Evolutionary conservation across 2,888 invertebrate species (phyloP), one percentile per base, ranked within the genome.

Genomic region (Plebejus argus): DNA sequence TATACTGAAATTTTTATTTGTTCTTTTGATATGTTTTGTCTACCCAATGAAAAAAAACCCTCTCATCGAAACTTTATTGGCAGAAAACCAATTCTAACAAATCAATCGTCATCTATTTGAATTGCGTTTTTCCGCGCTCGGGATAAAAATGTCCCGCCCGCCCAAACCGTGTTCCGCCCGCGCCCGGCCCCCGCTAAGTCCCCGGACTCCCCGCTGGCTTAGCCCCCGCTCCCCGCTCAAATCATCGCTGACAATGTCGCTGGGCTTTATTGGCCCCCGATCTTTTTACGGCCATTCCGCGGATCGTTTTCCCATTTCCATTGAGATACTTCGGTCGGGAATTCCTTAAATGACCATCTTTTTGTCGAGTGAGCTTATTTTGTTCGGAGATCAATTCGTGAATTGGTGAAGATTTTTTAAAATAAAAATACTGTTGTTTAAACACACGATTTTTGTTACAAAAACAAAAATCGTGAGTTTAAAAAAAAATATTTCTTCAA

Each of bases 211-310:
- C 83, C 82, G 82, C 85, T 83, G 84, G 53, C 53, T 53, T 18
- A 53, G 53, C 53, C 53, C 80, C 80, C 80, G 81, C 80, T 77
- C 84, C 84, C 83, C 82, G 82, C 85, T 83, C 84, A 84, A 88
- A 87, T 90, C 89, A 91, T 91, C 88, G 91, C 90, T 92, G 91
- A 92, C 92, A 90, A 87, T 88, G 90, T 89, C 87, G 87, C 89
- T 89, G 86, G 83, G 87, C 90, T 93, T 91, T 93, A 91, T 91
- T 91, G 89, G 89, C 86, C 80, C 84, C 86, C 90, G 91, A 92
- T 91, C 92, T 92, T 92, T 93, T 93, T 91, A 91, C 90, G 90
- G 89, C 91, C 90, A 91, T 91, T 88, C 49, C 87, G 87, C 86
- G 85, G 84, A 85, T 92, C 92, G 92, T 86, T 93, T 91, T 89